phyloP scores from a whole-genome alignment of 2,888 invertebrate genomes.

The Latrodectus hesperus region DNA sequence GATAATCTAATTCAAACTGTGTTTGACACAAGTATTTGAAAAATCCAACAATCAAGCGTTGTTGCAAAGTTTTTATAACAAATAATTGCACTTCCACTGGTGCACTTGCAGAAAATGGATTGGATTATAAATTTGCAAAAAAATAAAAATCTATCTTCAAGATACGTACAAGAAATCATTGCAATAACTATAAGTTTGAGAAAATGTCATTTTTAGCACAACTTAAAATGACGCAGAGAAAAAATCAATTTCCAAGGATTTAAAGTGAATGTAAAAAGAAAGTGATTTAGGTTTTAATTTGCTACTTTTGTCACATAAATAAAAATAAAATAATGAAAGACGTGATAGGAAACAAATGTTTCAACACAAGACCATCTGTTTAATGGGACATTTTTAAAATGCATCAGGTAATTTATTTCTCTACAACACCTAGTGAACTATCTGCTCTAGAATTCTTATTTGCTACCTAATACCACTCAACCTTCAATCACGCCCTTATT shows the following conservation, averaged over 20 bases:
- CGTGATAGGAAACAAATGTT: neutral
- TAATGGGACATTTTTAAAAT: neutral
- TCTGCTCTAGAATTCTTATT: neutral
- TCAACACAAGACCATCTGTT: neutral
- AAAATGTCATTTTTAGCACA: too few species aligned
- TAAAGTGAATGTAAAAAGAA: neutral
- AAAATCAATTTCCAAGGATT: too few species aligned
- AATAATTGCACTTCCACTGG: too few species aligned
- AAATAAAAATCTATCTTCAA: too few species aligned
- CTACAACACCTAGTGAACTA: neutral
- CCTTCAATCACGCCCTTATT: neutral
- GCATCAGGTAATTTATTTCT: neutral
- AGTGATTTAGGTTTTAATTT: neutral
- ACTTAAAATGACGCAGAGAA: neutral
- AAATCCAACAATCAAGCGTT: too few species aligned
- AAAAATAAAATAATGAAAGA: neutral
- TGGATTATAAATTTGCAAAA: too few species aligned
- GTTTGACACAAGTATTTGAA: too few species aligned
- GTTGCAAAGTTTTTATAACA: too few species aligned
- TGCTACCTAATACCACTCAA: neutral
- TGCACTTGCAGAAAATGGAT: too few species aligned
- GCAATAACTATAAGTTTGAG: too few species aligned
- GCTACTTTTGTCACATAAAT: neutral
- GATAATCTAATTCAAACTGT: too few species aligned
- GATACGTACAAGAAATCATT: too few species aligned